A percentile compares a stretch with the other conserved stretches of the same genome.
Conservation (phyloP, 2,797 vertebrate species). For the Podarcis lilfordi region DNA sequence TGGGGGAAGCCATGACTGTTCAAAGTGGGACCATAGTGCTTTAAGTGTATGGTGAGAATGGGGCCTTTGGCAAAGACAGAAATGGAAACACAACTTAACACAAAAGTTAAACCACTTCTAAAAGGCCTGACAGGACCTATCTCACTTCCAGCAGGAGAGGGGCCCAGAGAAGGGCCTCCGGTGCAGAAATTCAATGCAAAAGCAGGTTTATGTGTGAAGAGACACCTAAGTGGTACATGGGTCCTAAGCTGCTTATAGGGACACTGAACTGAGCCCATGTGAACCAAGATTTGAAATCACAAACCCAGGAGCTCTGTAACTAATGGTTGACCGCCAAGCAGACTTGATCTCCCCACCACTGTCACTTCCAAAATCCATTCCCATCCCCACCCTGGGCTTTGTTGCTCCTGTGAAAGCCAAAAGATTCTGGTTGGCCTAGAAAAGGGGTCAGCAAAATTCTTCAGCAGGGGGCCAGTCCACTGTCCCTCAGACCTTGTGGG, state of each 20-base stretch:
- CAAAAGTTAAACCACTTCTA: background rate
- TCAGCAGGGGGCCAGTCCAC: too few species aligned
- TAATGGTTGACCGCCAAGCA: background rate
- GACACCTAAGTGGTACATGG: too few species aligned
- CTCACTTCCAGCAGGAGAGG: background rate
- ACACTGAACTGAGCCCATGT: background rate
- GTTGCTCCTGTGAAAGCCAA: background rate
- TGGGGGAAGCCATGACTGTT: too few species aligned
- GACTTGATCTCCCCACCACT: rapidly evolving
- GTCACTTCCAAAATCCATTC: background rate
- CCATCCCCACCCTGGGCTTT: background rate
- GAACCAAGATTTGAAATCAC: background rate
- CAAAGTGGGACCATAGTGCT: too few species aligned
- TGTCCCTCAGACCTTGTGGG: too few species aligned
- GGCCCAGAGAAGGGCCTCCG: background rate
- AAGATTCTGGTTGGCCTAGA: too few species aligned
- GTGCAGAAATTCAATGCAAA: background rate
- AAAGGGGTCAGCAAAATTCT: too few species aligned
- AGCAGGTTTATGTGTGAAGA: background rate
- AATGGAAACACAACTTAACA: background rate
- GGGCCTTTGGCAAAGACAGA: background rate
- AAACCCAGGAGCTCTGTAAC: background rate
- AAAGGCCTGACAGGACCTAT: background rate
- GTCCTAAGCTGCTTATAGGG: background rate
- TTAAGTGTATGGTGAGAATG: too few species aligned